Conservation (phyloP, 2,888 invertebrate species). For the Philonicus albiceps region DNA sequence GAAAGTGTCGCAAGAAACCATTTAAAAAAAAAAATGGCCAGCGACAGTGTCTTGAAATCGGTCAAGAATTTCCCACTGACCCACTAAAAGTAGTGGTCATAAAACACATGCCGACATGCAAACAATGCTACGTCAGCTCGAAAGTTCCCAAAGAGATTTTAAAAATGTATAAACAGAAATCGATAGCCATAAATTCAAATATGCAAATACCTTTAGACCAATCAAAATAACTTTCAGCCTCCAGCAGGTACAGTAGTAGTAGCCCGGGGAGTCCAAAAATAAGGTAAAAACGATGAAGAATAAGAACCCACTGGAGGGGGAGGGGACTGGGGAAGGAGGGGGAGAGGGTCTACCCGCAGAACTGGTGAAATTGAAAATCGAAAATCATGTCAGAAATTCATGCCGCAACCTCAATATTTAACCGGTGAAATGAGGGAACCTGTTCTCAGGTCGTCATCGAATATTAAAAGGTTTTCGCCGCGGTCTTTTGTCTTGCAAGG, state of each 20-base stretch:
- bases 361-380: slow-evolving; percentile 28
- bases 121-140: not conserved
- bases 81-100: not conserved
- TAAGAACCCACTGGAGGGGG: too few species aligned
- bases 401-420: slow-evolving; percentile 38
- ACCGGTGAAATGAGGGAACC: slow-evolving; percentile 16
- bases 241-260: not conserved
- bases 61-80: not conserved
- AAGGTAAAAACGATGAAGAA: not conserved
- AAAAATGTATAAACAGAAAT: not conserved
- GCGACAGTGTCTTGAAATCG: not conserved
- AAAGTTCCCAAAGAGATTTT: not conserved
- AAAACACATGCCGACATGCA: not conserved
- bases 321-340: too few species aligned
- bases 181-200: slow-evolving; percentile 1
- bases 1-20: slow-evolving; percentile 5
- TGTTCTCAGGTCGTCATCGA: slow-evolving; percentile 17
- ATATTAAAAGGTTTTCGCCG: not conserved
- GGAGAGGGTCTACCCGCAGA: too few species aligned
- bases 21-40: slow-evolving; percentile 1
- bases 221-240: slow-evolving; percentile 22
- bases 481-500: slow-evolving; percentile 1
- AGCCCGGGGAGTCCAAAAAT: not conserved
- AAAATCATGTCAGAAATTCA: slow-evolving; percentile 39
- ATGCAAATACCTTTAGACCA: not conserved